Base-by-base conservation (phyloP, 2,113 vertebrate species). In the Prunella fulvescens region DNA sequence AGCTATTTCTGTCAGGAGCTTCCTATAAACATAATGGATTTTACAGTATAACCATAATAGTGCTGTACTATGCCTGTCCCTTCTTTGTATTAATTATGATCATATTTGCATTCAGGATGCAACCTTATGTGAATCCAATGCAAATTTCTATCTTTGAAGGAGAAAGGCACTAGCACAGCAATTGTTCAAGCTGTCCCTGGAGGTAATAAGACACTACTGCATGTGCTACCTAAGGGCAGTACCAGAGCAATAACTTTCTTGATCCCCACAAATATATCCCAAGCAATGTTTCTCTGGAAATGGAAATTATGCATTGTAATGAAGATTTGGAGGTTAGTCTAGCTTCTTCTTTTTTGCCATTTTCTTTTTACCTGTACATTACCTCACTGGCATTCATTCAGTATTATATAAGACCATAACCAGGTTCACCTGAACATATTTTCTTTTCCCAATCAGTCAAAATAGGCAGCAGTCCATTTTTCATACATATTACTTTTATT, bases 51-150 rank as follows among this genome's bases (percentile, higher is more conserved):
- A 67, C 90, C 71, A 76, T 92, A 95, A 91, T 62, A 97, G 66
- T 26, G 6, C 81, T 61, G 56, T 66, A 95, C 86, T 96, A 94
- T 93, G 90, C 67, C 78, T 86, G 70, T 73, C 44, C 31, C 89
- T 94, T 94, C 87, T 50, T 95, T 91, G 65, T 90, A 94, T 93
- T 97, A 97, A 97, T 98, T 96, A 97, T 90, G 73, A 94, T 97
- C 62, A 65, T 94, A 96, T 98, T 97, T 97, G 88, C 93, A 97
- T 98, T 98, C 90, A 93, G 92, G 87, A 96, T 95, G 61, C 61
- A 96, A 47, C 37, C 81, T 93, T 96, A 96, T 96, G 96, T 93
- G 96, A 97, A 97, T 97, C 35, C n/a, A 71, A 91, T 95, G 97
- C 88, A 97, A 96, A 97, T 97, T 96, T 85, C 76, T 67, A 1